Conservation (phyloP, 2,888 invertebrate genomes). For the Amphimallon solstitiale region DNA sequence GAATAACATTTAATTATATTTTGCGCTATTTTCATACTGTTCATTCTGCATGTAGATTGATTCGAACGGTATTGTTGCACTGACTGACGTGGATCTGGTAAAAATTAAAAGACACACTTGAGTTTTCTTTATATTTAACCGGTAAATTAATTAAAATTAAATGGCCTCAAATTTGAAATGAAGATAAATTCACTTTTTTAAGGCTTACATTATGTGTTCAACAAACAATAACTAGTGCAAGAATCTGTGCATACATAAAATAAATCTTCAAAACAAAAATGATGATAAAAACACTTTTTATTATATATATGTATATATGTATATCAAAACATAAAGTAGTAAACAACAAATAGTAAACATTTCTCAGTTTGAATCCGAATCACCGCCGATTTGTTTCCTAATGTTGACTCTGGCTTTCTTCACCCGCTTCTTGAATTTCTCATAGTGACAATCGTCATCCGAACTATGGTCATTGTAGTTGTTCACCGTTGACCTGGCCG, state of each 20-base stretch:
- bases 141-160: too few species aligned
- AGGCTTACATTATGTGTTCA: too few species aligned
- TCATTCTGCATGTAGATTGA: too few species aligned
- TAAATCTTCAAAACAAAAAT: neutral
- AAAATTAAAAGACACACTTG: too few species aligned
- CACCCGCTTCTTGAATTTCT: constrained; percentile 69
- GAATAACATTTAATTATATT: too few species aligned
- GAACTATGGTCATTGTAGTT: constrained; percentile 52
- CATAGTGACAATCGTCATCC: constrained; percentile 64
- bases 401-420: constrained; percentile 72
- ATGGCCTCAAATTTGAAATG: too few species aligned
- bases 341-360: constrained; percentile 26
- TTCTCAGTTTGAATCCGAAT: constrained; percentile 66
- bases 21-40: too few species aligned
- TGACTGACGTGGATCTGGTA: too few species aligned
- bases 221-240: too few species aligned
- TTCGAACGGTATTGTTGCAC: too few species aligned
- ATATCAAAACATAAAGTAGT: constrained; percentile 33
- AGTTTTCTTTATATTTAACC: too few species aligned
- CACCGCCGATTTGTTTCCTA: constrained; percentile 71
- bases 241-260: neutral
- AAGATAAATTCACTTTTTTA: too few species aligned
- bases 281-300: neutral
- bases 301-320: constrained; percentile 32
- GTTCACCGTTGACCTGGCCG: constrained; percentile 44